phyloP scores from a whole-genome alignment of 2,888 invertebrate species.

The Synanthedon andrenaeformis region DNA sequence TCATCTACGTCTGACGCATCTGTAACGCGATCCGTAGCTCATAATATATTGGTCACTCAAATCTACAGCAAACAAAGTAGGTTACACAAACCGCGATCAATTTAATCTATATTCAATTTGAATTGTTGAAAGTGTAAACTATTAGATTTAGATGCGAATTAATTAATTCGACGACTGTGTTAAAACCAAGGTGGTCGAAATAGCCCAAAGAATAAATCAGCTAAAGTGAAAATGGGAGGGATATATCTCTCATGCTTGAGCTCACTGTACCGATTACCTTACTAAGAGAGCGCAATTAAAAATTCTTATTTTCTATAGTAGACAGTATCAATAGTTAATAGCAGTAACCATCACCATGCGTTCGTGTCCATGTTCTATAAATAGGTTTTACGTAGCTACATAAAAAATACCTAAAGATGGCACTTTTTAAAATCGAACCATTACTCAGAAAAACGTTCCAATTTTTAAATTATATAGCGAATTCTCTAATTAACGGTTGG shows the following conservation, averaged over 20 bases:
- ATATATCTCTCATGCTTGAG: too few relatives aligned
- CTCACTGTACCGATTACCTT: too few relatives aligned
- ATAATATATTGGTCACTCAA: background rate
- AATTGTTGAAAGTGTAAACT: background rate
- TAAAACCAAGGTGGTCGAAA: background rate
- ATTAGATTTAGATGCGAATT: background rate
- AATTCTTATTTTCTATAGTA: too few relatives aligned
- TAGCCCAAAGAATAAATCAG: background rate
- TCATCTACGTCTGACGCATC: background rate
- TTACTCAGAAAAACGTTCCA: background rate
- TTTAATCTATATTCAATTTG: background rate
- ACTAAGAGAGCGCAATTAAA: too few relatives aligned
- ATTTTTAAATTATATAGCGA: background rate
- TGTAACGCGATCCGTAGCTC: background rate
- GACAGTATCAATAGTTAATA: too few relatives aligned
- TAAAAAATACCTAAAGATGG: background rate
- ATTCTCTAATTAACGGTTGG: background rate
- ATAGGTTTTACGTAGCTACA: background rate
- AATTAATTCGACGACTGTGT: background rate
- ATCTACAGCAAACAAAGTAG: background rate
- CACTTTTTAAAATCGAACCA: background rate
- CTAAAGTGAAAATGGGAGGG: too few relatives aligned
- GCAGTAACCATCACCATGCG: too few relatives aligned
- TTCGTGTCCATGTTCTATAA: background rate
- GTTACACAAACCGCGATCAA: background rate